Evolutionary conservation across 2,113 vertebrate genomes (phyloP), one percentile per base, ranked within the genome.

Genomic region (Chloropsis hardwickii): DNA sequence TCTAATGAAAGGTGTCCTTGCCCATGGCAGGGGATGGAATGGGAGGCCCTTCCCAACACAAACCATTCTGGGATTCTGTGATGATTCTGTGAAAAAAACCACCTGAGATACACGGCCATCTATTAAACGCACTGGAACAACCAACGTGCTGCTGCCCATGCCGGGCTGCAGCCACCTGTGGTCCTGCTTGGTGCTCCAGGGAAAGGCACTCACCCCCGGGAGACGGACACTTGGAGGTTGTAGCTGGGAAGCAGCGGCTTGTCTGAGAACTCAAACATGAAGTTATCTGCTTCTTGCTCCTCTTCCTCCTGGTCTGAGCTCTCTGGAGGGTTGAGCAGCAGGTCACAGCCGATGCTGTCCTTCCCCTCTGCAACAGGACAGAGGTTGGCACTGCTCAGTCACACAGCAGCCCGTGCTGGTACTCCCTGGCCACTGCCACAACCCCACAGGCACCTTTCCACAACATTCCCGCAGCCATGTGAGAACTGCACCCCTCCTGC

Each of bases 241-340:
- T 99, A 99, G 97, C 99, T 99, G 97, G 99, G 98, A 74, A 99
- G 96, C 62, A 99, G 98, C 1, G 98, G 99, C 95, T 99, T 98
- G 9, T 99, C 98, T 61, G 99, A 99, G 98, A 99, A 99, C 97
- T 99, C 99, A 53, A 99, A 99, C 97, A 99, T 94, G 93, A 99
- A 99, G 87, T 99, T 98, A 95, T 98, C 98, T 48, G 98, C 98
- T 11, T 98, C 98, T 71, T 98, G 98, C 86, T 97, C 97, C 39
- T 99, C 99, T 18, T 98, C 98, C 81, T 98, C 98, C 93, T 98
- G 98, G 73, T 98, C 98, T 14, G 97, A 97, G 44, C 83, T 97
- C 81, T 98, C 98, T 9, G 99, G 98, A 88, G 99, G 98, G 27
- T 99, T 99, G 85, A 99, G 97, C 82, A 99, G 97, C 94, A 99